Base-by-base conservation (phyloP, 2,888 invertebrate species). In the Rhopalosiphum nymphaeae region DNA sequence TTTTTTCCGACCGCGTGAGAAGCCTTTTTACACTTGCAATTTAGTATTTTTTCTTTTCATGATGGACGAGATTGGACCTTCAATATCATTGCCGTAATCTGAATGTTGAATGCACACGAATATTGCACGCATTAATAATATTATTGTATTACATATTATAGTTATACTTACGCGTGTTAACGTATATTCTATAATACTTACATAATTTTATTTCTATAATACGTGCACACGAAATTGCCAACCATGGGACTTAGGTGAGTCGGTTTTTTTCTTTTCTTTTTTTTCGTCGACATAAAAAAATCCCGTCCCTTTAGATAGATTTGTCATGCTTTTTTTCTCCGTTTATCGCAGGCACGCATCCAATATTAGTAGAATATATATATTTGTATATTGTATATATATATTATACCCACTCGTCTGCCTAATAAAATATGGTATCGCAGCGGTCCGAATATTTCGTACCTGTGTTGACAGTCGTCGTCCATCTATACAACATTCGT, bases 271-370 rank as follows among this genome's bases (percentile, higher is more conserved):
- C 21, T 9, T 87, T 49, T n/a, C 21, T 25, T 49, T 53, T 49
- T 49, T 87, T 87, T 53, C 10, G 16, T 88, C 21, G 21, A 7
- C 21, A 7, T 78, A 78, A 78, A 78, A 36, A 78, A 78, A 78
- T 78, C 78, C 78, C 36, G 88, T 56, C 88, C 88, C 53, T 36
- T 53, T 53, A 88, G 25, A 78, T 53, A 25, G 53, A 88, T 88
- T 88, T 53, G 88, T 88, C 88, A 88, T 53, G 88, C 88, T 88
- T 56, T 88, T 87, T 87, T 53, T 36, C 53, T 61, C 36, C 21
- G 87, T 53, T 21, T 36, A 36, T 88, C 87, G 53, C 87, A 9
- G 16, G 57, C 57, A 57, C 44, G 85, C 42, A 44, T n/a, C 44
- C 9, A 44, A n/a, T 87, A 36, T 87, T n/a, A 26, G 86, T 86